Evolutionary conservation across 2,797 vertebrate genomes (phyloP), one percentile per base, ranked within the genome.

Genomic region (Toxotes lorentzi): DNA sequence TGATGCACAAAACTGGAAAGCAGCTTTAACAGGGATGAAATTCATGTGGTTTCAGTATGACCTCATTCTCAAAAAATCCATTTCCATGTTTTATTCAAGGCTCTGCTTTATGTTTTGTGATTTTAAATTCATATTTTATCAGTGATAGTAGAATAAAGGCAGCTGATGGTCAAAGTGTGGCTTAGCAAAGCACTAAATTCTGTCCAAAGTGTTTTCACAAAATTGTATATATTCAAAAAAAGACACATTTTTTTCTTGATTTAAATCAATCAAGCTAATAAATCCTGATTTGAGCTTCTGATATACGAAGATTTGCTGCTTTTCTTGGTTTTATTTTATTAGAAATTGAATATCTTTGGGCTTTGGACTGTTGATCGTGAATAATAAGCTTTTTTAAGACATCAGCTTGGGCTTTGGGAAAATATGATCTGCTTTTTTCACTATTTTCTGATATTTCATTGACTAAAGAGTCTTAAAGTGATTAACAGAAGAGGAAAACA

Each of bases 81-180:
- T 53, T 45, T 35, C 16, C 58, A 70, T 71, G 66, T 80, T 81
- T 86, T 62, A 80, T 76, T 79, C 41, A 81, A 4, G 41, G 67
- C 24, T 5, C 41, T 60, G 63, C 38, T 57, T 65, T 50, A 45
- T 51, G 45, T 57, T 59, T 30, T 30, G 23, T n/a, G 19, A 61
- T 58, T 60, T 27, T 17, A n/a, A 21, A 62, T 78, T 47, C 35
- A 61, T 61, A 27, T 63, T 47, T 77, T 54, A 71, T 69, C 34
- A 58, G 32, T 10, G 9, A 51, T 9, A 13, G 43, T 34, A 27
- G 41, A 73, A 53, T 50, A 47, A 23, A 74, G 32, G 23, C 23
- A 61, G 45, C 47, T 45, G 43, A 27, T 5, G 7, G 12, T 34
- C 8, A 3, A 12, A 34, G 45, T 0, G 19, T 35, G 7, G 35